These are phyloP conservation scores for Amazona vittata DNA, from an alignment of 2,113 vertebrate species.

Conservation along the genomic window DNA sequence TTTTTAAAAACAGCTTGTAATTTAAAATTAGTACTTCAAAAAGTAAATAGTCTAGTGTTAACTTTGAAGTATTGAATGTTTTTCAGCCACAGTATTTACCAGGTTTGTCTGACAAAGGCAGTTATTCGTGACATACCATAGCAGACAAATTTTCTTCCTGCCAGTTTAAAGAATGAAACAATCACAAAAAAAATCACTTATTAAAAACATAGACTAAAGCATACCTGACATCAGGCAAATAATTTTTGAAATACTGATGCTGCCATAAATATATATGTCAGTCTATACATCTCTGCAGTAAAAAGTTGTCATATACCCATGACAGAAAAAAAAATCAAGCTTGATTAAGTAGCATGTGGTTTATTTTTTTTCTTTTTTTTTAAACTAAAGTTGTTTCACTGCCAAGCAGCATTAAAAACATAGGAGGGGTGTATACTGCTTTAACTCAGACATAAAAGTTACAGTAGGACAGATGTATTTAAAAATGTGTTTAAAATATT, in stretches of 20 bases:
- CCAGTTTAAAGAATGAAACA: neutral
- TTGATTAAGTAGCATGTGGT: neutral
- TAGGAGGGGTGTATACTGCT: fast-evolving
- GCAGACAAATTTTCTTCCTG: neutral
- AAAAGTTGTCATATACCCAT: neutral
- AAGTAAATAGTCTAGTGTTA: neutral
- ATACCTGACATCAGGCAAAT: neutral
- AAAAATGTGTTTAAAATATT: neutral
- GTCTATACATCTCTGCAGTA: neutral
- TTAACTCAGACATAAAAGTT: neutral
- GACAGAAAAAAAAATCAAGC: neutral
- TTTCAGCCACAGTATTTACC: neutral
- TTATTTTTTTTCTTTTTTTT: neutral
- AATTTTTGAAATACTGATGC: neutral
- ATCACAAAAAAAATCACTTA: neutral
- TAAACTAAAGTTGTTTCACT: neutral
- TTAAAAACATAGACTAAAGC: neutral
- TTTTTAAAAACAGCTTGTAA: constrained; percentile 5
- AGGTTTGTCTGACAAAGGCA: neutral
- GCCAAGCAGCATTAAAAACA: neutral
- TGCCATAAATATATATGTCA: neutral
- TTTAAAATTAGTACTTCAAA: neutral
- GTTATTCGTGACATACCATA: neutral
- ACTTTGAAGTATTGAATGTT: neutral
- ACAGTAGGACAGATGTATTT: neutral